Evolutionary conservation across 2,113 vertebrate genomes (phyloP), one percentile per base, ranked within the genome.

Genomic region (Bubo scandiacus): DNA sequence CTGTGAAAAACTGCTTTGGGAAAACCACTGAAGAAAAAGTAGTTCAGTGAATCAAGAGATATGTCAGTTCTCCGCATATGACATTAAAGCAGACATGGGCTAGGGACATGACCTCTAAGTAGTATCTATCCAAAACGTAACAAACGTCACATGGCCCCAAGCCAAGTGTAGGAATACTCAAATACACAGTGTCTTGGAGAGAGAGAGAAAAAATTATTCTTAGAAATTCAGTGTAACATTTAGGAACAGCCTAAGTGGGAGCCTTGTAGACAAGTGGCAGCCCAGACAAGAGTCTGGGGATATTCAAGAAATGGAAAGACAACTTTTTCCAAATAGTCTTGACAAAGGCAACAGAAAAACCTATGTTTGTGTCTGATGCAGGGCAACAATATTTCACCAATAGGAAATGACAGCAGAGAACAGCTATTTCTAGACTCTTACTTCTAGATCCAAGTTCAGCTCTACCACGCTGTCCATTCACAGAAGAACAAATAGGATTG

Each of bases 101-200:
- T 17, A 54, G 38, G 30, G 70, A 34, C 36, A 13, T 9, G 36
- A 58, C 6, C 42, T 16, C 14, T 42, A 66, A 32, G 58, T 1
- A 68, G 3, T 1, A 43, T 15, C 63, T 10, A 3, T 36, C 22
- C 34, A 57, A 65, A 20, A 51, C 1, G 2, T 8, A 40, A 10
- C 43, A 42, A 40, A 10, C 43, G 38, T 16, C 63, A 15, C 1
- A 0, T 0, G 14, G 59, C 17, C 30, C 36, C 55, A 17, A 0
- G 40, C 40, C 40, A 65, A 34, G 54, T 25, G 45, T 0, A 36
- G 23, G 18, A 54, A 27, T 5, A 32, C 15, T 6, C 49, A 45
- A 45, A 62, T 4, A 51, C 36, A 25, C 0, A 0, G 15, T 2
- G 30, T 3, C 43, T 32, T 32, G 19, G 22, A 21, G 32, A 29